Conservation (phyloP, 2,888 invertebrate species). For the Ennomos fuscantarius region DNA sequence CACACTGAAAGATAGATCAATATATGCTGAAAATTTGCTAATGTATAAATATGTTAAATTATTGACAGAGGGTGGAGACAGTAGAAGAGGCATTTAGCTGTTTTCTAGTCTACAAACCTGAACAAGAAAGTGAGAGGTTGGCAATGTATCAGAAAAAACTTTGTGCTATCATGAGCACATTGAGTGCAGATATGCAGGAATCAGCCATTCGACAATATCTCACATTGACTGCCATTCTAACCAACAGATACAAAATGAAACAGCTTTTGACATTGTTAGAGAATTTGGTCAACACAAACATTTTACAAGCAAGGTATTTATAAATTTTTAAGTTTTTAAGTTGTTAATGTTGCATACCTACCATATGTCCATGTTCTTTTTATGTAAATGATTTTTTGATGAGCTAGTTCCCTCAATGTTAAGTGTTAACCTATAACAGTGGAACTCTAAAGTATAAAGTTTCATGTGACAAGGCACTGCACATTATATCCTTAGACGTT, state of each 20-base stretch:
- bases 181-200: constrained; percentile 90
- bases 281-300: constrained; percentile 89
- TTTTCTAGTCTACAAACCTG: constrained; percentile 91
- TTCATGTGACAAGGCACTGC: no score
- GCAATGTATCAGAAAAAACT: constrained; percentile 89
- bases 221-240: constrained; percentile 88
- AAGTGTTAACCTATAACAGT: no score
- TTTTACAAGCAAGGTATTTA: constrained; percentile 90
- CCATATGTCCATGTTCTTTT: no score
- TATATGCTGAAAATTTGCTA: no score
- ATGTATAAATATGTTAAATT: neutral
- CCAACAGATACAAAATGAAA: constrained; percentile 90
- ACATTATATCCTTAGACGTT: no score
- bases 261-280: constrained; percentile 91
- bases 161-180: constrained; percentile 86
- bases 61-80: constrained; percentile 89
- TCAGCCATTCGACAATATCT: constrained; percentile 91
- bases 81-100: constrained; percentile 96
- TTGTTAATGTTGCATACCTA: no score
- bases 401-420: no score
- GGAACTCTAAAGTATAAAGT: no score
- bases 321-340: neutral
- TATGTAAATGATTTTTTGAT: no score
- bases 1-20: no score
- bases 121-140: constrained; percentile 88